Conservation (phyloP, 2,888 invertebrate genomes). For the Drosophila lutescens region DNA sequence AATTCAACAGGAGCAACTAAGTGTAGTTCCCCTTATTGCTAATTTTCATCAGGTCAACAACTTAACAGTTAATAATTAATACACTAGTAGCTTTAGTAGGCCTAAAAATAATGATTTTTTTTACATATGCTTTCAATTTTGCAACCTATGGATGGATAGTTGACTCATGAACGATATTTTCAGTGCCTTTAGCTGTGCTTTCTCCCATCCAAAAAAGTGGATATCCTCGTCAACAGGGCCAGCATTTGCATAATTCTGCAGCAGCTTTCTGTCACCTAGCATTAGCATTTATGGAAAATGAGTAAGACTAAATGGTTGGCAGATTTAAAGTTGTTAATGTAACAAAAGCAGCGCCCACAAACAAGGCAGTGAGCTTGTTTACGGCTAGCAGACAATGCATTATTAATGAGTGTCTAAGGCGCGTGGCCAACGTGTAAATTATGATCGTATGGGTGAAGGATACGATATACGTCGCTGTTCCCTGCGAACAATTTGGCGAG, state of each 20-base stretch:
- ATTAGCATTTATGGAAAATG: conserved; percentile 59
- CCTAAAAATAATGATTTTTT: too few species aligned
- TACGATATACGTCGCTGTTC: background rate
- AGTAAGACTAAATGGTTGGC: conserved; percentile 56
- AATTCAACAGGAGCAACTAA: too few species aligned
- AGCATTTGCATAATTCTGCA: conserved; percentile 65
- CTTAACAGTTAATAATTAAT: too few species aligned
- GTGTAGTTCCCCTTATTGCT: too few species aligned
- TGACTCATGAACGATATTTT: too few species aligned
- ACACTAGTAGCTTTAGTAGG: too few species aligned
- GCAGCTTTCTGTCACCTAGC: conserved; percentile 54
- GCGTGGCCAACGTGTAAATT: conserved; percentile 53
- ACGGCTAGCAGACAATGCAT: conserved; percentile 55
- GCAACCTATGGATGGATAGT: too few species aligned
- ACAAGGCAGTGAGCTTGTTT: conserved; percentile 55
- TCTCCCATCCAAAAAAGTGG: too few species aligned
- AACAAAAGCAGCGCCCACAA: conserved; percentile 14
- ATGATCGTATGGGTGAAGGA: conserved; percentile 14
- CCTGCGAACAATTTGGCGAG: conserved; percentile 20
- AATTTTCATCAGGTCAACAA: too few species aligned
- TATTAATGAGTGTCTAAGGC: conserved; percentile 65
- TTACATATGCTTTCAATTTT: too few species aligned
- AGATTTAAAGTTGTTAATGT: conserved; percentile 28
- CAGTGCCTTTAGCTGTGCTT: too few species aligned
- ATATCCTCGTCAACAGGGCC: conserved; percentile 5